A percentile compares a stretch with the other conserved stretches of the same genome.
Conservation (phyloP, 2,113 vertebrate genomes). For the Fregata magnificens region DNA sequence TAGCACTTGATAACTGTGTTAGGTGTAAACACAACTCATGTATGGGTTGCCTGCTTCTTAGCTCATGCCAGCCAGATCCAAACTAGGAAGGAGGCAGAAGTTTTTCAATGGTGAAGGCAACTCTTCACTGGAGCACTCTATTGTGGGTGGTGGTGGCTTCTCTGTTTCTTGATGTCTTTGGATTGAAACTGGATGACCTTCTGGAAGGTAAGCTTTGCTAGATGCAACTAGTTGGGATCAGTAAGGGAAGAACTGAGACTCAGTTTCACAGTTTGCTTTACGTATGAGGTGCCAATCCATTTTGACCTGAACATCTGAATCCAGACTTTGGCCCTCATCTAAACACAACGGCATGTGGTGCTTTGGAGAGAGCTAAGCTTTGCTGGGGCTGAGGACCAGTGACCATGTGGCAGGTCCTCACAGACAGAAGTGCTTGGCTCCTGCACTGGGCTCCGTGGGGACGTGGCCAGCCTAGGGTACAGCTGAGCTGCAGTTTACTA, state of each 20-base stretch:
- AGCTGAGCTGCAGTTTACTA: neutral
- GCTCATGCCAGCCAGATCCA: neutral
- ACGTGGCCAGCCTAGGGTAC: accelerated
- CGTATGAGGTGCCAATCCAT: neutral
- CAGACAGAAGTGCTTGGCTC: neutral
- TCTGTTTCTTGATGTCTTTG: neutral
- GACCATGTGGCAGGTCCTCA: neutral
- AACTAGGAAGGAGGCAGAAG: neutral
- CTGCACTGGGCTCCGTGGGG: neutral
- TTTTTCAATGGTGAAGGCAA: neutral
- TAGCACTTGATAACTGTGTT: neutral
- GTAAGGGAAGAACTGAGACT: neutral
- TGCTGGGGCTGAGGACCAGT: neutral
- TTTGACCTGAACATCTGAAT: neutral
- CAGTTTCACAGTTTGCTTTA: neutral
- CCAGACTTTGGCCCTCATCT: neutral
- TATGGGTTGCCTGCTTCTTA: neutral
- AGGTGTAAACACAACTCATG: neutral
- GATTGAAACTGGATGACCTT: neutral
- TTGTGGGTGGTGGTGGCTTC: neutral
- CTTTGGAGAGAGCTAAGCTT: neutral
- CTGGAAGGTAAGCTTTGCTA: neutral
- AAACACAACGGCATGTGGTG: neutral
- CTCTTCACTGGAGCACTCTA: neutral
- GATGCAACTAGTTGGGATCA: neutral